Conservation (phyloP, 2,888 invertebrate species). For the Apodemia hepburni region DNA sequence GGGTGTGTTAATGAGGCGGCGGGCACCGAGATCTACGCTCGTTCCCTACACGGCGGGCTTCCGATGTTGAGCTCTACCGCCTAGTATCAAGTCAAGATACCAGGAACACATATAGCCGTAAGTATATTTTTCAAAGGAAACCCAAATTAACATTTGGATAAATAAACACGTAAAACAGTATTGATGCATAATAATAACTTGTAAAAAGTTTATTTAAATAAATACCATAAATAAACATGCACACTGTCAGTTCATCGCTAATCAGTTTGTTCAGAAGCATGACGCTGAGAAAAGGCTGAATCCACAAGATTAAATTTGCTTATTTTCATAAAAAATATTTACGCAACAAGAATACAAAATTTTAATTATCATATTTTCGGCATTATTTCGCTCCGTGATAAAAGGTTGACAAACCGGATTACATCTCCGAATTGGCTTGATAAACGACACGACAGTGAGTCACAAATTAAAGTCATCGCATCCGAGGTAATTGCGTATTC, state of each 20-base stretch:
- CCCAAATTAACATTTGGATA: too few relatives aligned
- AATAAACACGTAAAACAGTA: too few relatives aligned
- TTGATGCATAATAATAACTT: too few relatives aligned
- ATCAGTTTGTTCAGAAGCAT: neutral
- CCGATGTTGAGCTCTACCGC: too few relatives aligned
- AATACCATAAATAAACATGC: neutral
- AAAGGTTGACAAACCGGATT: constrained; percentile 12
- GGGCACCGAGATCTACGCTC: too few relatives aligned
- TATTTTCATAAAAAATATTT: constrained; percentile 6
- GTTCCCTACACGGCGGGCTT: too few relatives aligned
- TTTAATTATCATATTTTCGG: constrained; percentile 8
- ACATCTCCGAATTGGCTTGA: constrained; percentile 16
- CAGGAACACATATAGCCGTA: too few relatives aligned
- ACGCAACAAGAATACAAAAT: constrained; percentile 5
- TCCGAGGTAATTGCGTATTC: constrained; percentile 52
- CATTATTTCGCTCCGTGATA: constrained; percentile 9
- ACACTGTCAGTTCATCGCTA: neutral
- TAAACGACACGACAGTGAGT: constrained; percentile 29
- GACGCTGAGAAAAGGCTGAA: neutral
- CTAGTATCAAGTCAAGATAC: too few relatives aligned
- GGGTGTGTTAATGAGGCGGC: too few relatives aligned
- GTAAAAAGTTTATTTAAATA: too few relatives aligned
- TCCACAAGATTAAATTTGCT: neutral
- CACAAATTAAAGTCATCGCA: constrained; percentile 33
- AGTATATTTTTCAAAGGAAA: too few relatives aligned